Conservation (phyloP, 2,888 invertebrate species). For the Mechanitis messenoides region DNA sequence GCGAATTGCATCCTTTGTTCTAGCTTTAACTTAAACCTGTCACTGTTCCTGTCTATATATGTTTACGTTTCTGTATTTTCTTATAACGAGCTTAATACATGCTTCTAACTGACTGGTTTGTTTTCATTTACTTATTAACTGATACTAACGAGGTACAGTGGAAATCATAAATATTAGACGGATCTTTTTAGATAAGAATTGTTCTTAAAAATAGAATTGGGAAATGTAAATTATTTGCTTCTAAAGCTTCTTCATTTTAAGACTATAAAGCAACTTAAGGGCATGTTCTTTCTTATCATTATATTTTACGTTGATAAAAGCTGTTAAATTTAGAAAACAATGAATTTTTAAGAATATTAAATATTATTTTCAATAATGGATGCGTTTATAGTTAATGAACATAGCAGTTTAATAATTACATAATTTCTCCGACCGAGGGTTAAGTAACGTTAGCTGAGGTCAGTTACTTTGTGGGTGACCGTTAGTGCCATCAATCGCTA, state of each 20-base stretch:
- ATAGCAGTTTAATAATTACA: constrained; percentile 24
- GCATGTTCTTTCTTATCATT: too few species aligned
- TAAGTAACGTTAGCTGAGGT: constrained; percentile 30
- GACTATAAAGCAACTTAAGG: too few species aligned
- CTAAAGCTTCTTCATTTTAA: too few species aligned
- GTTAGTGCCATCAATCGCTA: constrained; percentile 23
- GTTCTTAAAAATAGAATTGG: too few species aligned
- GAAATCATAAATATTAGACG: neutral
- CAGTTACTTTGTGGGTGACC: constrained; percentile 29
- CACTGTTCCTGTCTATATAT: constrained; percentile 27
- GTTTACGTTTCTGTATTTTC: constrained; percentile 13
- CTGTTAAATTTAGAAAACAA: too few species aligned
- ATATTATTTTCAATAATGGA: too few species aligned
- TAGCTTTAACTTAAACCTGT: constrained; percentile 26
- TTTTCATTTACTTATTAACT: constrained; percentile 14
- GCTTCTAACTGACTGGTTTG: constrained; percentile 10
- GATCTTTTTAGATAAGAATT: too few species aligned
- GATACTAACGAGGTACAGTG: constrained; percentile 2
- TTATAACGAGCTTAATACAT: constrained; percentile 14
- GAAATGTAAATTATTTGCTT: too few species aligned
- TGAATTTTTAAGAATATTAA: too few species aligned
- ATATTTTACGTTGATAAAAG: too few species aligned
- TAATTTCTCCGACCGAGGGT: constrained; percentile 27
- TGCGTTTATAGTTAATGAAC: neutral
- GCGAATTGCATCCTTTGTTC: constrained; percentile 44